A percentile compares a stretch with the other conserved stretches of the same genome.
These are phyloP conservation scores for Odocoileus virginianus DNA, from an alignment of 2,113 vertebrate species.

Conservation along the genomic window DNA sequence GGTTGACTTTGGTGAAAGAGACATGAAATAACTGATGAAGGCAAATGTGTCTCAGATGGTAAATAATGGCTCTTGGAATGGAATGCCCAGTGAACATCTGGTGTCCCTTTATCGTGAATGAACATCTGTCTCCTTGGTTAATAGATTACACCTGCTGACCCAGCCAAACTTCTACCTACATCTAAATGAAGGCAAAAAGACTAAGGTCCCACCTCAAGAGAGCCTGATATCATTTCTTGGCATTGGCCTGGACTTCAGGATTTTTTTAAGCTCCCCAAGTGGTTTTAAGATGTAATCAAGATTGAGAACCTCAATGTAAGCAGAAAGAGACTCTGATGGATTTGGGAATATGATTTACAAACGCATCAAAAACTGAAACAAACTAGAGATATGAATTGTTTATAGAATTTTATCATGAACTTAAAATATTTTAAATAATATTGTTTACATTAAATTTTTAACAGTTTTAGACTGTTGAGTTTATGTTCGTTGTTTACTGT, in stretches of 20 bases:
- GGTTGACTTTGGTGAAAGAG: constrained; percentile 27
- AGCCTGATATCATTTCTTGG: not conserved
- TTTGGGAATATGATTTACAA: not conserved
- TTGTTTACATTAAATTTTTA: not conserved
- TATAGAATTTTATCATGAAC: not conserved
- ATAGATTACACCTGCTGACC: not conserved
- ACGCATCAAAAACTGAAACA: not conserved
- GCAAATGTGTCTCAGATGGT: constrained; percentile 36
- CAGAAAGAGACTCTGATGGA: not conserved
- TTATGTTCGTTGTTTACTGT: too few relatives aligned
- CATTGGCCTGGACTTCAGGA: not conserved
- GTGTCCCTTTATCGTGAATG: not conserved
- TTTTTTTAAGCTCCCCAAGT: not conserved
- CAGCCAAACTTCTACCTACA: not conserved
- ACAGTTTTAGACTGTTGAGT: not conserved
- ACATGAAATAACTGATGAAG: constrained; percentile 6
- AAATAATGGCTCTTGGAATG: constrained; percentile 24
- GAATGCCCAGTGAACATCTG: constrained; percentile 34
- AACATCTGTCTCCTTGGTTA: constrained; percentile 16
- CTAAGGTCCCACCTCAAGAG: not conserved
- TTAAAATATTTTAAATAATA: not conserved
- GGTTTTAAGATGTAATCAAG: not conserved
- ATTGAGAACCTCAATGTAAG: not conserved
- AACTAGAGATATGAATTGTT: not conserved
- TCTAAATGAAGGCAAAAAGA: not conserved